Conservation (phyloP, 2,797 vertebrate species). For the Hipposideros larvatus region DNA sequence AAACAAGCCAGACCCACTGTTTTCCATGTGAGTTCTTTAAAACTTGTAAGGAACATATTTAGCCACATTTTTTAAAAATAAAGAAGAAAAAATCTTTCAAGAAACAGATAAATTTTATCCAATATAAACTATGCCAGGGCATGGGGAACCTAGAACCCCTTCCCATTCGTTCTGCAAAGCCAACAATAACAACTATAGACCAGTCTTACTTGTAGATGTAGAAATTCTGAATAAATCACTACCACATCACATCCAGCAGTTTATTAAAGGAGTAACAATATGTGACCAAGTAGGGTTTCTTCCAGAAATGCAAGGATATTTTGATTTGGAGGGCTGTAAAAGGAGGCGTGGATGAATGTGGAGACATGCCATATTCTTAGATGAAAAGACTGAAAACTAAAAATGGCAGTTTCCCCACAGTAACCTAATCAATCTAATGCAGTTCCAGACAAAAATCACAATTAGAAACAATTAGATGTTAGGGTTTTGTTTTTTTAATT, state of each 20-base stretch:
- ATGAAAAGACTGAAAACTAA: not conserved
- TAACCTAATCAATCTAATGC: not conserved
- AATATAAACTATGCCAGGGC: not conserved
- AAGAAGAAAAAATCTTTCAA: not conserved
- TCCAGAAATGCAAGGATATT: not conserved
- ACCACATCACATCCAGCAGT: not conserved
- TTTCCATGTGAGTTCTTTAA: conserved; percentile 34
- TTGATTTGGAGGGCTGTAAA: not conserved
- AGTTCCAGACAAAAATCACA: not conserved
- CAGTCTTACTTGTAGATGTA: not conserved
- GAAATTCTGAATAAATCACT: not conserved
- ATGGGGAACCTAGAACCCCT: not conserved
- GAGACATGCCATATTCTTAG: not conserved
- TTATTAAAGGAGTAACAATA: not conserved
- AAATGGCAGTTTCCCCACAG: not conserved
- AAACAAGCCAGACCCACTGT: not conserved
- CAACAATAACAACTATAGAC: not conserved
- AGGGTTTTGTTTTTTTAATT: not conserved
- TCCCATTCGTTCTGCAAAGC: not conserved
- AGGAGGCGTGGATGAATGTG: not conserved
- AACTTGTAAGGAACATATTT: conserved; percentile 15
- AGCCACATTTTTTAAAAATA: not conserved
- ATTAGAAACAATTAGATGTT: not conserved
- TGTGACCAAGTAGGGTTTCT: not conserved
- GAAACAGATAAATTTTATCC: not conserved